Evolutionary conservation across 1,140 invertebrate genomes (phyloP).

Genomic region (Pseudomyrmex pallidus): DNA sequence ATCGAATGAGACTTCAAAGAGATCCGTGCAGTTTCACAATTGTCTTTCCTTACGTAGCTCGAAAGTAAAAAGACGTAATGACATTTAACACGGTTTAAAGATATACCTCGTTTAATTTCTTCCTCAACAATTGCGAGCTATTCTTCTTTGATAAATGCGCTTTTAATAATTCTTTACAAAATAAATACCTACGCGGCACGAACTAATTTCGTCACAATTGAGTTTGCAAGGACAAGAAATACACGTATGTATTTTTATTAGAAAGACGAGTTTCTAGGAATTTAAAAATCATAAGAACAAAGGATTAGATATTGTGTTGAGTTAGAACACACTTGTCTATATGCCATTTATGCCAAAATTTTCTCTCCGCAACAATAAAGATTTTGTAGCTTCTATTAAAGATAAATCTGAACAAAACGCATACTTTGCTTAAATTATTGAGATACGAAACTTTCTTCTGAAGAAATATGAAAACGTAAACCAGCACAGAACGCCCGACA

Average conservation of each 20-base stretch:
- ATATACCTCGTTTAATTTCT: conserved; percentile 33
- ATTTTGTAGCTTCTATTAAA: conserved; percentile 18
- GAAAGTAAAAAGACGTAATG: conserved; percentile 33
- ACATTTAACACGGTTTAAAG: conserved; percentile 43
- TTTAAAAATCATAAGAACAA: too few species aligned
- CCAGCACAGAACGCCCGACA: background rate
- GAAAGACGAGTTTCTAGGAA: background rate
- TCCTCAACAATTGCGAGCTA: conserved; percentile 14
- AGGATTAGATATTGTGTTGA: too few species aligned
- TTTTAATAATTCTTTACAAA: conserved; percentile 38
- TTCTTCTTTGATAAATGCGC: conserved; percentile 27
- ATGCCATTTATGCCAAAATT: too few species aligned
- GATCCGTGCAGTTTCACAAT: conserved; percentile 17
- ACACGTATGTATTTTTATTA: too few species aligned
- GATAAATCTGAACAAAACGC: background rate
- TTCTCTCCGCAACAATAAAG: background rate
- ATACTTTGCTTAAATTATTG: conserved; percentile 22
- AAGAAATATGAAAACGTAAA: conserved; percentile 26
- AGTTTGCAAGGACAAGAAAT: too few species aligned
- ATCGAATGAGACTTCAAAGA: conserved; percentile 50
- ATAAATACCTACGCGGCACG: background rate
- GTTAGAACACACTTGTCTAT: too few species aligned
- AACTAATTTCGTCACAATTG: background rate
- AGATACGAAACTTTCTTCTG: conserved; percentile 37
- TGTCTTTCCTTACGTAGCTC: conserved; percentile 16